Evolutionary conservation across 2,797 vertebrate species (phyloP).

Genomic region (Varecia variegata): DNA sequence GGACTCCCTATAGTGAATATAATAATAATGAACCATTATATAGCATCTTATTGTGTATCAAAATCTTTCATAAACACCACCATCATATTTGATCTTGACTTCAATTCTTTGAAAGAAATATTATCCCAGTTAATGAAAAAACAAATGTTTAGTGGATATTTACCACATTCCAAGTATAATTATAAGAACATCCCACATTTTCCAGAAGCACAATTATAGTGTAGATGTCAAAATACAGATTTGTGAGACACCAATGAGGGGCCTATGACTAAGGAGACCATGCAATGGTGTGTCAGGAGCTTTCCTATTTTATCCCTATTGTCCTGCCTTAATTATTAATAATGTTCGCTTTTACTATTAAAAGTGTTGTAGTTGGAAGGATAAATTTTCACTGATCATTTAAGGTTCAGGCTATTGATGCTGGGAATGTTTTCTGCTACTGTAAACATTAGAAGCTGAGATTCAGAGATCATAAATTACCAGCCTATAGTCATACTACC

Average conservation of each 20-base stretch:
- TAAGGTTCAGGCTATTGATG: background rate
- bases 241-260: background rate
- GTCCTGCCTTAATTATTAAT: background rate
- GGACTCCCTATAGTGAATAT: background rate
- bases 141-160: background rate
- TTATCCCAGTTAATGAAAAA: background rate
- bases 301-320: background rate
- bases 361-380: background rate
- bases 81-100: background rate
- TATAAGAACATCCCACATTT: background rate
- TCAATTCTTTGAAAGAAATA: background rate
- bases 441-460: background rate
- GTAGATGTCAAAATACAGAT: background rate
- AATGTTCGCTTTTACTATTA: fast-evolving
- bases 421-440: background rate
- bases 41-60: background rate
- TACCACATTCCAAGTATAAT: background rate
- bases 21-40: background rate
- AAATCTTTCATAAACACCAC: background rate
- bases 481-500: background rate
- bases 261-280: background rate
- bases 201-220: background rate
- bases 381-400: background rate
- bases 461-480: background rate
- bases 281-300: background rate